phyloP scores from a whole-genome alignment of 1,140 invertebrate species.

The Linepithema humile region DNA sequence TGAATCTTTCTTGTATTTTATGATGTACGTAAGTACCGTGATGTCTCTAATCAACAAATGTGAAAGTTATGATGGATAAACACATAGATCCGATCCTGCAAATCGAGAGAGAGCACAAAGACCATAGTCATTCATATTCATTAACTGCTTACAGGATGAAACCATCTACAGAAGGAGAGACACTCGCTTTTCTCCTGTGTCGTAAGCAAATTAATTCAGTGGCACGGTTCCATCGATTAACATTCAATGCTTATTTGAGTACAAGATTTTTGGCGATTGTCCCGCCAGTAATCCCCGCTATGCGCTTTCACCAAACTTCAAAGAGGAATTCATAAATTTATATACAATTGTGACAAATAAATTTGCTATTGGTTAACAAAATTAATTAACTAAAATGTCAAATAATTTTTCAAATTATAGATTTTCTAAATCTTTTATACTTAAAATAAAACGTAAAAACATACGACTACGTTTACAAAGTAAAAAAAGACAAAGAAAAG shows the following conservation, averaged over 20 bases:
- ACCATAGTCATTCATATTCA: conserved; percentile 71
- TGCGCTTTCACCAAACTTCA: background rate
- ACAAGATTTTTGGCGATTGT: background rate
- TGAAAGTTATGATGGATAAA: background rate
- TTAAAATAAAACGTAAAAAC: conserved; percentile 10
- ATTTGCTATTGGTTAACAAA: background rate
- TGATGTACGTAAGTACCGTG: too few species aligned
- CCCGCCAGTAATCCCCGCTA: background rate
- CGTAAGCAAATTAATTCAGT: conserved; percentile 70
- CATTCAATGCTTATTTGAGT: conserved; percentile 25
- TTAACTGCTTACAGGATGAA: conserved; percentile 62
- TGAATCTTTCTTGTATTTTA: conserved; percentile 25
- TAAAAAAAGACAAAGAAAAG: too few species aligned
- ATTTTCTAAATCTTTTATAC: background rate
- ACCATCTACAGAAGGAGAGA: conserved; percentile 45
- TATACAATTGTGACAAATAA: background rate
- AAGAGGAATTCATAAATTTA: background rate
- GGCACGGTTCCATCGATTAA: conserved; percentile 67
- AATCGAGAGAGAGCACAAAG: conserved; percentile 59
- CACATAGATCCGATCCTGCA: conserved; percentile 26
- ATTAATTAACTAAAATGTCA: background rate
- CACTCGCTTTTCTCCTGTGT: conserved; percentile 57
- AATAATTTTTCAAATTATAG: background rate
- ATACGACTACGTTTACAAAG: too few species aligned
- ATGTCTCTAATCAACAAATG: too few species aligned